Evolutionary conservation across 2,797 vertebrate species (phyloP).

Genomic region (Cirrhinus molitorella): DNA sequence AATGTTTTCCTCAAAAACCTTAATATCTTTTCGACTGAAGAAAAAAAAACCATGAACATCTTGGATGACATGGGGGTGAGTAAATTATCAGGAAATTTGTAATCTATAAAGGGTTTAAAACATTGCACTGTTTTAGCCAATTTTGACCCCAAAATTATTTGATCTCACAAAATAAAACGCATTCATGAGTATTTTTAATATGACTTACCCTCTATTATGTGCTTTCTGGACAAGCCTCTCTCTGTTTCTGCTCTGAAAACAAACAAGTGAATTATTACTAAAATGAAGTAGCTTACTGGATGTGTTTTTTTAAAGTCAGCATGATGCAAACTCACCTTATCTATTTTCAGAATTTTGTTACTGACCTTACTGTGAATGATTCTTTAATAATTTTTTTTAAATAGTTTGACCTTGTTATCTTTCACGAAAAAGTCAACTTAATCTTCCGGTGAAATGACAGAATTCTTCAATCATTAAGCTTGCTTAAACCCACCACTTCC

Average conservation of each 20-base stretch:
- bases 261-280: conserved; percentile 45
- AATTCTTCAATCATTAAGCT: background rate
- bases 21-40: too few relatives aligned
- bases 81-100: too few relatives aligned
- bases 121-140: background rate
- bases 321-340: background rate
- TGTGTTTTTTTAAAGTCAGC: background rate
- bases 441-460: background rate
- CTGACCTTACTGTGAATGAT: background rate
- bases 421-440: background rate
- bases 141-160: background rate
- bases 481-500: background rate
- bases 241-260: conserved; percentile 91
- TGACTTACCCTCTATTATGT: conserved; percentile 92
- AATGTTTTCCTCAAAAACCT: too few relatives aligned
- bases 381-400: background rate
- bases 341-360: background rate
- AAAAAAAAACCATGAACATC: too few relatives aligned
- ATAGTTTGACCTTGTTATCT: background rate
- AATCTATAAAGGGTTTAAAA: background rate
- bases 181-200: background rate
- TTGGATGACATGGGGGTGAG: too few relatives aligned
- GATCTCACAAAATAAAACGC: background rate
- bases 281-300: background rate
- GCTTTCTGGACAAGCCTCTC: conserved; percentile 92